phyloP scores from a whole-genome alignment of 2,113 vertebrate genomes.

The Himantopus leucocephalus region DNA sequence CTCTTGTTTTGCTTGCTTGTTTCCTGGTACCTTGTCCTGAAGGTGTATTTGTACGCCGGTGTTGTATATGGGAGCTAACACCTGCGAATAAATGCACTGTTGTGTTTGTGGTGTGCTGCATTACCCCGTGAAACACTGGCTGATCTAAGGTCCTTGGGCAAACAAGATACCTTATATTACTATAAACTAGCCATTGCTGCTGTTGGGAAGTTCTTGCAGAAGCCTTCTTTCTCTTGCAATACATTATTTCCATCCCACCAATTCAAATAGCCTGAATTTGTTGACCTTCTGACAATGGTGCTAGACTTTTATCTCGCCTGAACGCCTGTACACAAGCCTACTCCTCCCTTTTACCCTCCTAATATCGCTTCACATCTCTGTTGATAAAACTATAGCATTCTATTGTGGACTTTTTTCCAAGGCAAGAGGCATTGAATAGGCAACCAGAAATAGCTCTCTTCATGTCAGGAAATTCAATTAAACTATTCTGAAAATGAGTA shows the following conservation, averaged over 20 bases:
- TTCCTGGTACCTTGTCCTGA: not conserved
- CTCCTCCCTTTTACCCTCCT: slow-evolving; percentile 22
- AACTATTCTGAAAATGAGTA: slow-evolving; percentile 57
- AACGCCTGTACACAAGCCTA: not conserved
- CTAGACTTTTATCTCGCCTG: not conserved
- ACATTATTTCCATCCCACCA: not conserved
- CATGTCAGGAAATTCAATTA: slow-evolving; percentile 59
- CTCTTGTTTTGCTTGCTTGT: not conserved
- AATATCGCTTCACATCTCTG: not conserved
- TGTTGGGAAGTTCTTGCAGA: not conserved
- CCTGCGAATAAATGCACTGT: not conserved
- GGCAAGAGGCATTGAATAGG: slow-evolving; percentile 30
- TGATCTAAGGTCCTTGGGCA: not conserved
- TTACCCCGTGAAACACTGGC: not conserved
- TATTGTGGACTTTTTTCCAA: not conserved
- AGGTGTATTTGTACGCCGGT: not conserved
- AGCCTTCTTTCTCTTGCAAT: not conserved
- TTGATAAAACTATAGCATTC: slow-evolving; percentile 42
- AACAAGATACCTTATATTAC: not conserved
- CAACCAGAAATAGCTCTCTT: slow-evolving; percentile 58
- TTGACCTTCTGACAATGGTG: not conserved
- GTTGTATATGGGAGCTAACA: not conserved
- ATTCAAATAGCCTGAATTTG: not conserved
- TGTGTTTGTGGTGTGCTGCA: not conserved
- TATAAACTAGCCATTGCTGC: not conserved